Percentiles rank a stretch among this genome's conserved stretches.
These are phyloP conservation scores for Belgica antarctica DNA, from an alignment of 2,888 invertebrate genomes.

Conservation along the genomic window DNA sequence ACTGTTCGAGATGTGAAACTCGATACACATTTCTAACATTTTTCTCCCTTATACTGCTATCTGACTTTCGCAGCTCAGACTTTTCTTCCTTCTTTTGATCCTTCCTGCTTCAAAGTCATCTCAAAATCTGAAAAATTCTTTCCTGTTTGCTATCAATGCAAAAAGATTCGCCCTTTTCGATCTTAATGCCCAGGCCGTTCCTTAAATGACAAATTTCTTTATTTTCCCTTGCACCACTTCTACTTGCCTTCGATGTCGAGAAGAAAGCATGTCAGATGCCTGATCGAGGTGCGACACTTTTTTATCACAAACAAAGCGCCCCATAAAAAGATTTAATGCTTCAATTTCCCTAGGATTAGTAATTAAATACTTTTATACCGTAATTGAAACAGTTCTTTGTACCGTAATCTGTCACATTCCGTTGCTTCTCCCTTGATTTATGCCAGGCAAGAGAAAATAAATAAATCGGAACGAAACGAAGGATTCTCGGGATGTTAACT, in stretches of 20 bases:
- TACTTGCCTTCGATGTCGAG: not conserved
- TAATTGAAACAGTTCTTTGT: constrained; percentile 44
- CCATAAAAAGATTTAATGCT: constrained; percentile 33
- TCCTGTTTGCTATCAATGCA: constrained; percentile 14
- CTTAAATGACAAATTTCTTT: constrained; percentile 38
- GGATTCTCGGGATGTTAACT: constrained; percentile 24
- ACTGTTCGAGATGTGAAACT: not conserved
- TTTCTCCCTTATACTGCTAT: not conserved
- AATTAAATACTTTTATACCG: constrained; percentile 44
- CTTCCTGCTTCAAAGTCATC: not conserved
- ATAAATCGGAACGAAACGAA: not conserved
- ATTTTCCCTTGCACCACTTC: not conserved
- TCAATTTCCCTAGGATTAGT: constrained; percentile 41
- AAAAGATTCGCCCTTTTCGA: constrained; percentile 8
- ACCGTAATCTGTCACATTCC: constrained; percentile 43
- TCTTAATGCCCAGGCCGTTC: not conserved
- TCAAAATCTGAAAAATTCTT: not conserved
- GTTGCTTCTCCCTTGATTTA: constrained; percentile 38
- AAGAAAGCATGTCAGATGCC: not conserved
- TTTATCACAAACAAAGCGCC: constrained; percentile 20
- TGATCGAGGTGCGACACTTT: constrained; percentile 44
- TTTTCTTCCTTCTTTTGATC: constrained; percentile 7
- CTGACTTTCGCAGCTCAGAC: constrained; percentile 20
- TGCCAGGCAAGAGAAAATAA: not conserved
- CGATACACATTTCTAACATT: constrained; percentile 14